Evolutionary conservation across 2,888 invertebrate species (phyloP).

Genomic region (Zygaena filipendulae): DNA sequence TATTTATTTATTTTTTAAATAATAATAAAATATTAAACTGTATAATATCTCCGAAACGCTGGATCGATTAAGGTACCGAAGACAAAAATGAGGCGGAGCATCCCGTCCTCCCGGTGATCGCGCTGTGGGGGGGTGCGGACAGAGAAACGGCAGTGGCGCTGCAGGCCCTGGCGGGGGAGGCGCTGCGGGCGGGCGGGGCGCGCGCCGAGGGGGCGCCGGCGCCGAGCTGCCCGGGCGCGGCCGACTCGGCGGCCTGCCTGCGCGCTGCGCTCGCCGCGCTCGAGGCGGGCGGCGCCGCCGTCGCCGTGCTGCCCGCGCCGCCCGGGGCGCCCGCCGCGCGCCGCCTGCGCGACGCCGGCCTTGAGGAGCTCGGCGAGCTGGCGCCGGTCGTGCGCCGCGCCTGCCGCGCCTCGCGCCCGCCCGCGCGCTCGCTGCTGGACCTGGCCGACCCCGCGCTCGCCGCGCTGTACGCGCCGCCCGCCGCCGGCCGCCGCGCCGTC

Average conservation of each 20-base stretch:
- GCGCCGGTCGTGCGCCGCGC: conserved; percentile 31
- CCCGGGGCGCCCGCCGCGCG: conserved; percentile 23
- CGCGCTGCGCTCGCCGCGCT: conserved; percentile 21
- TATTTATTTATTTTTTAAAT: no score
- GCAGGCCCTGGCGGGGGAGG: conserved; percentile 5
- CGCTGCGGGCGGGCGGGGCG: conserved; percentile 15
- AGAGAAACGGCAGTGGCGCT: conserved; percentile 23
- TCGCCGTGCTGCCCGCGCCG: conserved; percentile 27
- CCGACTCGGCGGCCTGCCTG: conserved; percentile 19
- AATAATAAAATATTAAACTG: no score
- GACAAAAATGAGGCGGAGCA: conserved; percentile 11
- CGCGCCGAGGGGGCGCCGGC: conserved; percentile 19
- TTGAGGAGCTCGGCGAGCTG: conserved; percentile 37
- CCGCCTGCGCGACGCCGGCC: conserved; percentile 32
- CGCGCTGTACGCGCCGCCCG: conserved; percentile 14
- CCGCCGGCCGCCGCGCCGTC: conserved; percentile 32
- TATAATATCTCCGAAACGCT: no score
- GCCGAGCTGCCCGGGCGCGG: conserved; percentile 12
- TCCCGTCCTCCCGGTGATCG: conserved; percentile 18
- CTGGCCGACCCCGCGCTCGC: conserved; percentile 25
- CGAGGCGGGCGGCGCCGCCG: conserved; percentile 21
- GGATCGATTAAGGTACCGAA: no score
- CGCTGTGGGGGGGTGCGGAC: conserved; percentile 18
- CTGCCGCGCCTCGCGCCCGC: conserved; percentile 24
- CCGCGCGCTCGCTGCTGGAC: conserved; percentile 37